phyloP scores from a whole-genome alignment of 1,140 invertebrate species.

The Drosophila melanica region DNA sequence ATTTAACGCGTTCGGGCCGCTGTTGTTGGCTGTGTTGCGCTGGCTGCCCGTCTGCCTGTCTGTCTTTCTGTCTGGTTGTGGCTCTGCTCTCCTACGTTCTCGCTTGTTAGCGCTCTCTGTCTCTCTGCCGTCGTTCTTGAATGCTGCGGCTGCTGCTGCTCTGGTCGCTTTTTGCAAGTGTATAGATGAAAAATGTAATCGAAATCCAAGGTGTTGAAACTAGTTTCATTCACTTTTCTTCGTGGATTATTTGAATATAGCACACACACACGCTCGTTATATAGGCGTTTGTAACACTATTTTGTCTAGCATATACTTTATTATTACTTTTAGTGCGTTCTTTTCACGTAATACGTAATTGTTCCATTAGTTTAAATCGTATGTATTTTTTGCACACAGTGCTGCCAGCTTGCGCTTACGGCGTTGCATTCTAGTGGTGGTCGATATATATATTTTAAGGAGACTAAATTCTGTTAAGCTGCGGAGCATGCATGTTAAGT shows the following conservation, averaged over 20 bases:
- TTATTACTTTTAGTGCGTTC: conserved; percentile 66
- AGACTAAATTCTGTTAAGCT: conserved; percentile 14
- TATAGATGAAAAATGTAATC: conserved; percentile 71
- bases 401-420: conserved; percentile 54
- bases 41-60: conserved; percentile 54
- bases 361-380: conserved; percentile 77
- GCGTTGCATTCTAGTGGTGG: conserved; percentile 48
- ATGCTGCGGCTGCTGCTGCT: conserved; percentile 46
- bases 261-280: conserved; percentile 60
- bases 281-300: conserved; percentile 42
- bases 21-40: conserved; percentile 66
- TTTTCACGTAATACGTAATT: conserved; percentile 82
- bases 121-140: conserved; percentile 52
- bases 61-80: conserved; percentile 48
- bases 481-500: conserved; percentile 15
- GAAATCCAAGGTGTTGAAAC: conserved; percentile 64
- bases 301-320: conserved; percentile 40
- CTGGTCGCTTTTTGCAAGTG: conserved; percentile 70
- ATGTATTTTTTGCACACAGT: conserved; percentile 78
- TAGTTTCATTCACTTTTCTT: conserved; percentile 65
- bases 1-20: conserved; percentile 47
- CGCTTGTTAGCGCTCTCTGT: conserved; percentile 58
- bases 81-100: conserved; percentile 60
- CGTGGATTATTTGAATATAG: conserved; percentile 37
- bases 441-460: conserved; percentile 6